Percentiles rank a stretch among this genome's conserved stretches.
phyloP scores from a whole-genome alignment of 2,797 vertebrate species.

The Bradypodion pumilum region DNA sequence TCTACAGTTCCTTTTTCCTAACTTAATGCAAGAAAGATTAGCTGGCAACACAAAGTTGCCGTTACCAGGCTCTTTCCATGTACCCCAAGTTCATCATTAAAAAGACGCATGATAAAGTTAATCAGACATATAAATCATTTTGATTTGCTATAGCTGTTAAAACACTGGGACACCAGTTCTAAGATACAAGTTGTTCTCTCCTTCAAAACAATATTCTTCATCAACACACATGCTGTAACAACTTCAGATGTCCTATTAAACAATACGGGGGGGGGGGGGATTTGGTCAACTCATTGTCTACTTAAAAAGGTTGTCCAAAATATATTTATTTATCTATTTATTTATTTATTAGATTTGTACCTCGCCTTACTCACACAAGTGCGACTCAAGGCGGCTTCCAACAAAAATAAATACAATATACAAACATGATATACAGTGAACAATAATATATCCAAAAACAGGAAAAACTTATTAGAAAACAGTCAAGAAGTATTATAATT shows the following conservation, averaged over 20 bases:
- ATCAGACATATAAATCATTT: not conserved
- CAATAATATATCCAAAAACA: not conserved
- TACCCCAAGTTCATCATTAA: not conserved
- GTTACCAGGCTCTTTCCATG: too few relatives aligned
- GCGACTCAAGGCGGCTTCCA: too few relatives aligned
- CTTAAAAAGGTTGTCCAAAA: not conserved
- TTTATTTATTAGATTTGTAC: too few relatives aligned
- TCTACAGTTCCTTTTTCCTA: too few relatives aligned
- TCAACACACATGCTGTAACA: not conserved
- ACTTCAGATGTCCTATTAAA: not conserved
- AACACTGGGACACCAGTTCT: not conserved
- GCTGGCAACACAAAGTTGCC: too few relatives aligned
- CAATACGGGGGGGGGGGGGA: not conserved
- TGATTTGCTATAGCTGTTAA: not conserved
- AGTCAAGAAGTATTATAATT: constrained; percentile 1
- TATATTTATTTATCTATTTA: too few relatives aligned
- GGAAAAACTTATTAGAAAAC: not conserved
- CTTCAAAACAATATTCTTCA: constrained; percentile 10
- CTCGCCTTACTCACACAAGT: too few relatives aligned
- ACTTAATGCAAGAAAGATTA: too few relatives aligned
- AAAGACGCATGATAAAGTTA: not conserved
- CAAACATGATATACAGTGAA: too few relatives aligned
- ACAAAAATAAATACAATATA: too few relatives aligned
- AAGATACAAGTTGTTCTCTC: not conserved
- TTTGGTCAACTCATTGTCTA: not conserved